phyloP scores from a whole-genome alignment of 2,888 invertebrate species.

The Philhelius pedissequus region DNA sequence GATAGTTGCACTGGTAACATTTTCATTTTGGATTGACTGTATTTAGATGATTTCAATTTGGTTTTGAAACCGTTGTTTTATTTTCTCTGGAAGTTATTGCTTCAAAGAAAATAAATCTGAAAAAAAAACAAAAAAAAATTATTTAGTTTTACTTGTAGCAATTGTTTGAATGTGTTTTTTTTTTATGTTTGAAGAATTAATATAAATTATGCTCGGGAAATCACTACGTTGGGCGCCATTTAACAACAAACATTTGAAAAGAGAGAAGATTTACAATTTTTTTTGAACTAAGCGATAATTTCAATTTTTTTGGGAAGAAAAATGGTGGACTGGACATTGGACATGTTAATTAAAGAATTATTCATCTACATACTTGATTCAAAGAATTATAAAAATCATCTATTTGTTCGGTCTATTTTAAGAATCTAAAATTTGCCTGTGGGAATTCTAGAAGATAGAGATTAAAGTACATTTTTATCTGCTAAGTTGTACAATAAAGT shows the following conservation, averaged over 20 bases:
- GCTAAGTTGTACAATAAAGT: not conserved
- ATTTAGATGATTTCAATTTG: conserved; percentile 12
- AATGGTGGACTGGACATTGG: no score
- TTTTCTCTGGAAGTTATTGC: not conserved
- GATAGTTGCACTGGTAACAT: conserved; percentile 86
- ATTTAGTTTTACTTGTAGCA: not conserved
- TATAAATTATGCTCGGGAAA: not conserved
- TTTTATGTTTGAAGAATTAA: not conserved
- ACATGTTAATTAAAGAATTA: no score
- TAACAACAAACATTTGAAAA: no score
- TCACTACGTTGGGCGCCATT: not conserved
- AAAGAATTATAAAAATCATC: no score
- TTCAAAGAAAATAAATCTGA: conserved; percentile 23
- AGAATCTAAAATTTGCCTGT: no score
- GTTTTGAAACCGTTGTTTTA: not conserved
- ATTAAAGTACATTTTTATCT: no score
- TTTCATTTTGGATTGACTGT: conserved; percentile 80
- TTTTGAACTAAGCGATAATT: no score
- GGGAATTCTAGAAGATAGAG: no score
- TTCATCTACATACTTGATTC: no score
- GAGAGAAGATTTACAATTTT: no score
- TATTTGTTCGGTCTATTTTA: no score
- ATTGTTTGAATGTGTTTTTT: not conserved
- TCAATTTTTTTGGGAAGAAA: no score
- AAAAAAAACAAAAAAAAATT: not conserved